phyloP scores from a whole-genome alignment of 2,888 invertebrate species.

The Trichogramma evanescens region DNA sequence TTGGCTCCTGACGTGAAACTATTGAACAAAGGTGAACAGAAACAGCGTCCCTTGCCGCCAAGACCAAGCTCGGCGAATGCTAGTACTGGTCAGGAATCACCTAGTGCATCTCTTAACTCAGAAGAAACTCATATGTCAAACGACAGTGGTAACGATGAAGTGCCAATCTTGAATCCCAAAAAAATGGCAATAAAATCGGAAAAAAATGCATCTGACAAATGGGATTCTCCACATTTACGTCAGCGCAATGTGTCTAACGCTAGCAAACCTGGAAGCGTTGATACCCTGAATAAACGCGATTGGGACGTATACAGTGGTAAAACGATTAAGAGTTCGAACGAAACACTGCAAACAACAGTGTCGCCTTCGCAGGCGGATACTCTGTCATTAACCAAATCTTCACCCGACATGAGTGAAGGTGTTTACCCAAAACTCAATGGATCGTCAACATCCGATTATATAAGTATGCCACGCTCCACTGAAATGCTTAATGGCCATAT shows the following conservation, averaged over 20 bases:
- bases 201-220: conserved; percentile 28
- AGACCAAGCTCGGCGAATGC: conserved; percentile 48
- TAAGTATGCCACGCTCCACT: conserved; percentile 32
- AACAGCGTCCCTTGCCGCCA: conserved; percentile 44
- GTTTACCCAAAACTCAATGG: too few relatives aligned
- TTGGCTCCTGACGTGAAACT: conserved; percentile 27
- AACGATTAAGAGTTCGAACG: conserved; percentile 33
- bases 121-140: conserved; percentile 49
- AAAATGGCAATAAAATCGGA: conserved; percentile 26
- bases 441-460: conserved; percentile 30
- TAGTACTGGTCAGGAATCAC: conserved; percentile 50
- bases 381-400: conserved; percentile 40
- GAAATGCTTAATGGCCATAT: too few relatives aligned
- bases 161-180: conserved; percentile 34
- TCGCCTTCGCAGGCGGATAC: conserved; percentile 31
- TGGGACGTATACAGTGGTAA: conserved; percentile 33
- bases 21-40: conserved; percentile 36
- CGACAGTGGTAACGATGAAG: conserved; percentile 36
- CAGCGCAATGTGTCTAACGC: conserved; percentile 37
- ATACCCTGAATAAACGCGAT: conserved; percentile 34
- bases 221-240: conserved; percentile 41
- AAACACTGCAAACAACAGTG: conserved; percentile 1
- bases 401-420: conserved; percentile 41
- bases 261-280: conserved; percentile 21
- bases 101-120: conserved; percentile 52